Base-by-base conservation (phyloP, 2,113 vertebrate species). In the Melanostigma gelatinosum region DNA sequence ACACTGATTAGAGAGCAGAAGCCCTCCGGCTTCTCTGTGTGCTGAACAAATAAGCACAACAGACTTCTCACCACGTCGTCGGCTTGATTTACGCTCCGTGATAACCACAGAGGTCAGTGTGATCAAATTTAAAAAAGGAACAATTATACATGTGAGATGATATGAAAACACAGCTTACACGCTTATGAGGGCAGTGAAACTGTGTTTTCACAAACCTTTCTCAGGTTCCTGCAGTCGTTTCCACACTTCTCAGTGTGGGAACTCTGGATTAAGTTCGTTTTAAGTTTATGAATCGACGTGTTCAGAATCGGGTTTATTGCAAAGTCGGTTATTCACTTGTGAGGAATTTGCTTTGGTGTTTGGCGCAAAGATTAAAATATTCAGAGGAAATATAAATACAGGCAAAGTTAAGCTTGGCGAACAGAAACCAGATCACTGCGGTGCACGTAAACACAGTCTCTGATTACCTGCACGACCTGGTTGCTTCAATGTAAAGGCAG, bases 1-100 rank as follows among this genome's bases (percentile, higher is more conserved):
- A 24, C 11, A 24, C 61, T 74, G 77, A 91, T 89, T 88, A 92
- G 54, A 86, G 81, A 82, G 78, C 52, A 79, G 77, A 76, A 42
- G 70, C 73, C 88, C 11, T 24, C 44, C 38, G 84, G 80, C 63
- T 5, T 40, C 42, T 13, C 7, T 50, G 29, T 57, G 79, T 60
- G 77, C n/a, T 54, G 48, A n/a, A 38, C 11, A 50, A 69, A 74
- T 55, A 38, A 64, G 44, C 34, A 75, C 0, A 44, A 44, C 5
- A 34, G 44, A 24, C 60, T 15, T 15, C 24, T 63, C 75, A 65
- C 68, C 7, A 75, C 29, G 42, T 42, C 29, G 2, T 75, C 2
- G 10, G 57, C 18, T 65, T 77, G 75, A 88, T 79, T 69, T 42
- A 68, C 60, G 42, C 22, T 24, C n/a, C 27, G 13, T n/a, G 57